Percentiles rank a stretch among this genome's conserved stretches.
phyloP scores from a whole-genome alignment of 2,888 invertebrate species.

The Hybos culiciformis region DNA sequence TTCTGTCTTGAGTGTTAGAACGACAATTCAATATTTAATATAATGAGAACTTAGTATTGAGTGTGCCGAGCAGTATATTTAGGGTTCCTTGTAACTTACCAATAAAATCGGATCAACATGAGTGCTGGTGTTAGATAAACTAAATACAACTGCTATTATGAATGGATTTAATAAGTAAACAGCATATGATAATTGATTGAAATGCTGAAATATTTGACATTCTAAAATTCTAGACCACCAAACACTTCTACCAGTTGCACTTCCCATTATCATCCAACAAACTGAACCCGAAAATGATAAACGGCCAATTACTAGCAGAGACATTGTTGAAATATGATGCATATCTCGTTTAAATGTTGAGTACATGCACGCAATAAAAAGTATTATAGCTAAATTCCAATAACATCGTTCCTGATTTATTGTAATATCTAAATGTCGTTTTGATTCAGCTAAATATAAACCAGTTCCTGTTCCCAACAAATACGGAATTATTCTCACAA shows the following conservation, averaged over 20 bases:
- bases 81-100: slow-evolving; percentile 19
- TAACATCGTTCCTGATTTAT: slow-evolving; percentile 23
- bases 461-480: slow-evolving; percentile 38
- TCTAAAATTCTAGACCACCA: slow-evolving; percentile 34
- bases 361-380: slow-evolving; percentile 30
- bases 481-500: slow-evolving; percentile 39
- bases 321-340: slow-evolving; percentile 35
- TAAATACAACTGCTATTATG: slow-evolving; percentile 38
- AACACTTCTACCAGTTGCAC: slow-evolving; percentile 39
- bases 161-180: slow-evolving; percentile 46
- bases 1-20: not conserved
- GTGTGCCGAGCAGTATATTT: not conserved
- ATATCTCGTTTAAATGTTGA: slow-evolving; percentile 34
- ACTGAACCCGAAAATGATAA: slow-evolving; percentile 41
- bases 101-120: slow-evolving; percentile 34
- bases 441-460: slow-evolving; percentile 30
- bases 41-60: not conserved
- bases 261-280: slow-evolving; percentile 43
- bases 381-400: slow-evolving; percentile 28
- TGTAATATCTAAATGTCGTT: slow-evolving; percentile 21
- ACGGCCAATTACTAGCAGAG: slow-evolving; percentile 40
- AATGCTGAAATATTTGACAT: slow-evolving; percentile 30
- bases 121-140: slow-evolving; percentile 29
- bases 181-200: slow-evolving; percentile 44
- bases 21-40: not conserved